Evolutionary conservation across 2,888 invertebrate species (phyloP).

Genomic region (Sinotaia quadrata): DNA sequence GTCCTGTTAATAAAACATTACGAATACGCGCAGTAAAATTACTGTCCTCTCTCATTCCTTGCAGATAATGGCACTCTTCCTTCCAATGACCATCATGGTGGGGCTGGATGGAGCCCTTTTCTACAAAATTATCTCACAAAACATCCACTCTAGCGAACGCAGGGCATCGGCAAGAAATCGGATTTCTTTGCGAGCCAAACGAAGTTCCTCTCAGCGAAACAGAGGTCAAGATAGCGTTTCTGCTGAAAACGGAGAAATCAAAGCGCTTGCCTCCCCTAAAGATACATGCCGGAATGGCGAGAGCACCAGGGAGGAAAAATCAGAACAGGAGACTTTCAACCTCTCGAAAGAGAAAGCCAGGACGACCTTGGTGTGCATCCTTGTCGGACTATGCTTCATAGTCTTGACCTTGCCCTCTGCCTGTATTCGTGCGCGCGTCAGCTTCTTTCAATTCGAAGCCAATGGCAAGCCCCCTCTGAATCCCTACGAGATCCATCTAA

Average conservation of each 20-base stretch:
- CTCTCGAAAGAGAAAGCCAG: constrained; percentile 30
- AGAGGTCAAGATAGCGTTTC: constrained; percentile 10
- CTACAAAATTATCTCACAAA: not conserved
- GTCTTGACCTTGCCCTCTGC: constrained; percentile 34
- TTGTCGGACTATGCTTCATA: constrained; percentile 35
- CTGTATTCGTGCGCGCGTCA: constrained; percentile 29
- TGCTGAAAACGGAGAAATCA: constrained; percentile 14
- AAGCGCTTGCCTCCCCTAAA: not conserved
- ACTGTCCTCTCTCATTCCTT: not conserved
- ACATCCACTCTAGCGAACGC: not conserved
- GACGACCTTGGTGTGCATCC: constrained; percentile 32
- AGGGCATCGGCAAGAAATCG: not conserved
- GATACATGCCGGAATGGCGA: not conserved
- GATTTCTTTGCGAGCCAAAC: not conserved
- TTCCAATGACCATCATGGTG: constrained; percentile 12
- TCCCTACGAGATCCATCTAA: constrained; percentile 23
- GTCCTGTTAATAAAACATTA: not conserved
- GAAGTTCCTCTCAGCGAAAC: constrained; percentile 4
- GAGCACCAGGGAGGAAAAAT: not conserved
- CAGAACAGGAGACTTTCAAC: constrained; percentile 9
- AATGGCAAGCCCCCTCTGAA: constrained; percentile 1
- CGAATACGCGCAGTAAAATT: no score
- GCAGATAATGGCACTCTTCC: constrained; percentile 5
- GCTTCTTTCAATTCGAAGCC: constrained; percentile 15
- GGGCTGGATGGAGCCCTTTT: constrained; percentile 1